These are phyloP conservation scores for Hippocampus mohnikei DNA, from an alignment of 2,113 vertebrate species.

Conservation along the genomic window DNA sequence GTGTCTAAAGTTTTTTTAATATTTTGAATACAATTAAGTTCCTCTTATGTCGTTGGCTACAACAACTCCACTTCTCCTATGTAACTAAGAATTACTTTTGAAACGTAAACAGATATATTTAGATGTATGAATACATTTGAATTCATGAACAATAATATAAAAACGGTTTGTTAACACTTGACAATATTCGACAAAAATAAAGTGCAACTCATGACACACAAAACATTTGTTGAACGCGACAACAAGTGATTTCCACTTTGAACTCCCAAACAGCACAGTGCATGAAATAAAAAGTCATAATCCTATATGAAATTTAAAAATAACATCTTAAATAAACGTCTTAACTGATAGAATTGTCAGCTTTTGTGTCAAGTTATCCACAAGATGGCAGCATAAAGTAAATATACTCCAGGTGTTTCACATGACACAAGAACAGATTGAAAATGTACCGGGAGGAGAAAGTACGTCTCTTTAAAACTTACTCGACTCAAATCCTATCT, in stretches of 20 bases:
- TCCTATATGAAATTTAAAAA: not conserved
- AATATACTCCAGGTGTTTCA: not conserved
- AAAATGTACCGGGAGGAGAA: not conserved
- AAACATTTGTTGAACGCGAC: conserved; percentile 33
- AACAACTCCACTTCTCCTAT: too few relatives aligned
- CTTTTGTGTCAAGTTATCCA: conserved; percentile 30
- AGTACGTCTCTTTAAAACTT: not conserved
- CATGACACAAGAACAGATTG: not conserved
- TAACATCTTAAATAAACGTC: not conserved
- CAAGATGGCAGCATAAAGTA: conserved; percentile 53
- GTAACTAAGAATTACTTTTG: not conserved
- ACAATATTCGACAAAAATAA: conserved; percentile 58
- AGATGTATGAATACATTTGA: not conserved
- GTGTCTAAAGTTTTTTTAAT: not conserved
- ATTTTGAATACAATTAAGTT: too few relatives aligned
- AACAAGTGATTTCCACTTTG: conserved; percentile 10
- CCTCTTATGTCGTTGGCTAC: too few relatives aligned
- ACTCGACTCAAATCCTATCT: not conserved
- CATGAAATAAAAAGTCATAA: conserved; percentile 13
- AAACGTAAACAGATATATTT: not conserved
- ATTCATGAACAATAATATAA: not conserved
- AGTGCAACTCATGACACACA: conserved; percentile 60
- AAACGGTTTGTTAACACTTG: not conserved
- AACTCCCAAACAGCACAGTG: conserved; percentile 9
- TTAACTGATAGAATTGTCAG: not conserved